phyloP scores from a whole-genome alignment of 2,113 vertebrate species.

The Octodon degus region DNA sequence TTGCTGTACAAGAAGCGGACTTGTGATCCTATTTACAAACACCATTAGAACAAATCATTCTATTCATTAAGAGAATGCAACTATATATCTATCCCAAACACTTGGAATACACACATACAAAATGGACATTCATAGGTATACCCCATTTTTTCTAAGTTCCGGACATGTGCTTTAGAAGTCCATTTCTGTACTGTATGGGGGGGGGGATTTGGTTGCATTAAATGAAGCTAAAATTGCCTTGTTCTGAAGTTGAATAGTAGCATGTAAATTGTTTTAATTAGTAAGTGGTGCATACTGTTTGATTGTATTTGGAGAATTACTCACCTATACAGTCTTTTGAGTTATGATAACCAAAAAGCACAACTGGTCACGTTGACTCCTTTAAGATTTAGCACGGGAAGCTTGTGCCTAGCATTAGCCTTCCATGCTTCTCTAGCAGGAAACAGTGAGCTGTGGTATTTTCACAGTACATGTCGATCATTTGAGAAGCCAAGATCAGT shows the following conservation, averaged over 20 bases:
- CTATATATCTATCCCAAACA: too few species aligned
- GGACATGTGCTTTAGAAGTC: not conserved
- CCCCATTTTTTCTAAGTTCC: too few species aligned
- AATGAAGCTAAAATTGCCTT: not conserved
- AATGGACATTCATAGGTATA: too few species aligned
- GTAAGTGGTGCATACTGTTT: not conserved
- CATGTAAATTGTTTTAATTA: not conserved
- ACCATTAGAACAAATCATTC: too few species aligned
- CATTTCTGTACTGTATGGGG: not conserved
- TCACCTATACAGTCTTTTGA: not conserved
- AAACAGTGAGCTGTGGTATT: constrained; percentile 37
- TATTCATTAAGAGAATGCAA: too few species aligned
- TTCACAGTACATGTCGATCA: constrained; percentile 8
- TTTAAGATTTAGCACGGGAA: not conserved
- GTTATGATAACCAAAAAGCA: not conserved
- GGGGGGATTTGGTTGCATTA: not conserved
- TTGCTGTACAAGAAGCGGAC: too few species aligned
- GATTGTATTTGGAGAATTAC: not conserved
- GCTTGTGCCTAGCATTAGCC: not conserved
- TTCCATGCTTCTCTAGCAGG: not conserved
- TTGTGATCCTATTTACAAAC: too few species aligned
- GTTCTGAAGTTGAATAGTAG: not conserved
- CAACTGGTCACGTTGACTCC: not conserved
- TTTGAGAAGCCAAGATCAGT: not conserved
- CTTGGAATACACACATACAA: too few species aligned